These are phyloP conservation scores for Chouioia cunea DNA, from an alignment of 2,888 invertebrate genomes.

Conservation along the genomic window DNA sequence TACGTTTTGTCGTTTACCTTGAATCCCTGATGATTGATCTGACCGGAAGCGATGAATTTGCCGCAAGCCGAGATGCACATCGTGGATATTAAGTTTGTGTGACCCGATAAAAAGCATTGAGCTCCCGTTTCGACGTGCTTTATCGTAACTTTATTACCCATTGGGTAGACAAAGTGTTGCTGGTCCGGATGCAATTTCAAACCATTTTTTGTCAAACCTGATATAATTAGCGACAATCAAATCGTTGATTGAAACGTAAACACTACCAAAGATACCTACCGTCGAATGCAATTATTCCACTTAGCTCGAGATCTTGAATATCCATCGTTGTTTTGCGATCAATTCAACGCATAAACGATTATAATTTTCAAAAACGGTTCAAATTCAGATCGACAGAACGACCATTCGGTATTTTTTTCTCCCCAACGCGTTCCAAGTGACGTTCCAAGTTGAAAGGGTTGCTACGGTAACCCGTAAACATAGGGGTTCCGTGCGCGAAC, in stretches of 20 bases:
- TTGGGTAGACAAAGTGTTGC: slow-evolving; percentile 79
- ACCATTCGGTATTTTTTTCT: slow-evolving; percentile 8
- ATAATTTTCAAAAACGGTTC: slow-evolving; percentile 3
- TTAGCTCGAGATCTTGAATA: slow-evolving; percentile 75
- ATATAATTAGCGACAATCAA: background rate
- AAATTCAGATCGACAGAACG: slow-evolving; percentile 6
- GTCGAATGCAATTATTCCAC: slow-evolving; percentile 85
- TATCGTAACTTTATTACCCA: slow-evolving; percentile 84
- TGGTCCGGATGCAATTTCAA: slow-evolving; percentile 81
- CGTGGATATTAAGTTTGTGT: slow-evolving; percentile 83
- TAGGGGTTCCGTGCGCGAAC: no score
- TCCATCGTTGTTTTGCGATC: slow-evolving; percentile 68
- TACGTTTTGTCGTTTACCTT: slow-evolving; percentile 70
- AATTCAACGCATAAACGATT: background rate
- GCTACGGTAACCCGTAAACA: slow-evolving; percentile 25
- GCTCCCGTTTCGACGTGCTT: slow-evolving; percentile 78
- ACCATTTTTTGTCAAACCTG: slow-evolving; percentile 70
- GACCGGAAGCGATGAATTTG: slow-evolving; percentile 88
- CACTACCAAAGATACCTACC: slow-evolving; percentile 69
- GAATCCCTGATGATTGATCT: slow-evolving; percentile 91
- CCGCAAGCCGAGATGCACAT: slow-evolving; percentile 83
- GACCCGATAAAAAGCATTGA: slow-evolving; percentile 83
- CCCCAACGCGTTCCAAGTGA: slow-evolving; percentile 33
- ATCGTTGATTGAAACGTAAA: no score
- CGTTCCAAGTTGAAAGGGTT: slow-evolving; percentile 39